Evolutionary conservation across 2,888 invertebrate genomes (phyloP).

Genomic region (Abrostola tripartita): DNA sequence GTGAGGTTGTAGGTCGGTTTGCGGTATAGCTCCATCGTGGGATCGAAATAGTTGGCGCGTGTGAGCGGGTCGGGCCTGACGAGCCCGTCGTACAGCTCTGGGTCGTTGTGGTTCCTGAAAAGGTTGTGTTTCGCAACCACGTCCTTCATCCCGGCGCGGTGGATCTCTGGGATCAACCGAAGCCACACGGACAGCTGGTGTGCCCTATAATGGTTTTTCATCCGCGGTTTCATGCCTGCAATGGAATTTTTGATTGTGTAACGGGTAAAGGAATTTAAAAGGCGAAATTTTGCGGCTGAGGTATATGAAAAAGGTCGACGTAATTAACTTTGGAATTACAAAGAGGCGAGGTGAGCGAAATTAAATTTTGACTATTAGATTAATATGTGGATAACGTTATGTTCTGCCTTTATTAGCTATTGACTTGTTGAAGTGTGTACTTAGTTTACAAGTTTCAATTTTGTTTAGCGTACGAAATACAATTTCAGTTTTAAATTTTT

Average conservation of each 20-base stretch:
- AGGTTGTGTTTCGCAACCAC: constrained; percentile 96
- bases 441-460: neutral
- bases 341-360: constrained; percentile 56
- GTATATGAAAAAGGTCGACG: constrained; percentile 61
- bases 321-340: constrained; percentile 69
- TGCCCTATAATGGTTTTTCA: constrained; percentile 98
- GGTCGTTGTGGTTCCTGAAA: constrained; percentile 96
- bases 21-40: constrained; percentile 89
- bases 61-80: constrained; percentile 95
- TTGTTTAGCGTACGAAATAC: neutral
- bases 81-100: constrained; percentile 95
- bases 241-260: constrained; percentile 71
- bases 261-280: constrained; percentile 59
- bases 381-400: constrained; percentile 37
- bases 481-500: too few relatives aligned
- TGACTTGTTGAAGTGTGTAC: constrained; percentile 15
- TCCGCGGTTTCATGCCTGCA: constrained; percentile 96
- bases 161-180: constrained; percentile 96
- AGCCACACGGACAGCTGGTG: constrained; percentile 98
- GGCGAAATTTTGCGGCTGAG: constrained; percentile 56
- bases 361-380: constrained; percentile 62
- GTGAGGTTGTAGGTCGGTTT: constrained; percentile 89
- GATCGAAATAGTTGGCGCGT: constrained; percentile 90
- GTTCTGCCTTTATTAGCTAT: constrained; percentile 21
- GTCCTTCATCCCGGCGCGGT: constrained; percentile 96